Evolutionary conservation across 64 coral and sea anemone genomes (phyloP), one percentile per base, ranked within the genome.

Genomic region (Montipora capricornis): DNA sequence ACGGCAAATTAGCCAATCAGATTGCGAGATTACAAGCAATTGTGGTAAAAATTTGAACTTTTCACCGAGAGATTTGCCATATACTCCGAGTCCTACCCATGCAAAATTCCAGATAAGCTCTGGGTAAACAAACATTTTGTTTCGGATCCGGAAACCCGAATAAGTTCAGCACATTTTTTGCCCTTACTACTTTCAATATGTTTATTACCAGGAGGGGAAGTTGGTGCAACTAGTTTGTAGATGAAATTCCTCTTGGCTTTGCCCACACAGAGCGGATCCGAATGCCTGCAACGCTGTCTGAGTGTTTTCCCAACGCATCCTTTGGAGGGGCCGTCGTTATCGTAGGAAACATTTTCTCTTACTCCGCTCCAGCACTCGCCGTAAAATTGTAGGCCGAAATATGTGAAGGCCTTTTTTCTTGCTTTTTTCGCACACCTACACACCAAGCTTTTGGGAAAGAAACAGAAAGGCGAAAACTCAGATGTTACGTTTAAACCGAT

Each of bases 311-410:
- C 79, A 1, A 83, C 79, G 20, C 89, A 91, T 37, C 50, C 67
- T 44, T 60, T 58, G 45, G 88, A 64, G 19, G 5, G 12, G 1
- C 78, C 79, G 5, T 73, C 49, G 15, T 45, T n/a, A 5, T 44
- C 20, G 11, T 81, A 83, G 5, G 78, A 73, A 44, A 83, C 49
- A 14, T 82, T 74, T 1, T 24, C 55, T 44, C 64, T 62, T 10
- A 46, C 80, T 22, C 89, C 89, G 16, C 89, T 75, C 89, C 89
- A 91, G 29, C 89, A 91, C 51, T 91, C 89, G 4, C 47, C 89
- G 53, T 73, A 91, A 57, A 91, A 91, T 45, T 91, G 89, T 20
- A 91, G 52, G 14, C 89, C 89, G 69, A 91, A 91, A 83, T 91
- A 91, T 20, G 26, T 83, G 50, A 47, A 91, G 17, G 78, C 89